Base-by-base conservation (phyloP, 2,888 invertebrate genomes). In the Troglohyphantes excavatus region DNA sequence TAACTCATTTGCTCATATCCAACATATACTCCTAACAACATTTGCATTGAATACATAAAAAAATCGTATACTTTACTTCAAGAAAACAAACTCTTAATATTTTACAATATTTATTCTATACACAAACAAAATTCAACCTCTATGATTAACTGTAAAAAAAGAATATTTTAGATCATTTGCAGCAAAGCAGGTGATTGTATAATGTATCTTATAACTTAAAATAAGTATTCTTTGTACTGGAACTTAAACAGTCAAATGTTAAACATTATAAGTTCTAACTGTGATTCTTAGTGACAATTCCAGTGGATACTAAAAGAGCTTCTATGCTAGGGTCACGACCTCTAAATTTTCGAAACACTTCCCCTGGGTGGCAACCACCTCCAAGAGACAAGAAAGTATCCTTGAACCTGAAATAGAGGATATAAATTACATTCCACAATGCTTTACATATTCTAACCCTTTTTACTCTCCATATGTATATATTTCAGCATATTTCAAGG, bases 251-350 rank as follows among this genome's bases (percentile, higher is more conserved):
- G 29, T 29, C 21, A 29, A 27, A 19, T 70, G 6, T 0, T 70
- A 27, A 21, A 2, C 6, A 72, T 46, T 11, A n/a, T 19, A 9
- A 33, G 23, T 27, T 65, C 53, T 53, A 53, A 23, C 65, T 83
- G 19, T 63, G 63, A 43, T 9, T 43, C 19, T 75, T 63, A 9
- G 61, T 73, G 17, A 43, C 7, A 13, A 89, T 39, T 29, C 78
- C 76, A n/a, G 67, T 73, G 27, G 53, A 67, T 3, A 33, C 81
- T n/a, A 98, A 93, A 59, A 98, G 94, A 0, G 97, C 97, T 93
- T 96, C 96, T 0, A 96, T 96, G 0, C 96, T 96, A 0, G 98
- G 98, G 94, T 99, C 98, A 75, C 98, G 95, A 0, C 98, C 98
- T 91, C 97, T 95, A 94, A 98, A 99, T 93, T 96, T 95, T 86